phyloP scores from a whole-genome alignment of 2,888 invertebrate species.

The Troides oblongomaculatus region DNA sequence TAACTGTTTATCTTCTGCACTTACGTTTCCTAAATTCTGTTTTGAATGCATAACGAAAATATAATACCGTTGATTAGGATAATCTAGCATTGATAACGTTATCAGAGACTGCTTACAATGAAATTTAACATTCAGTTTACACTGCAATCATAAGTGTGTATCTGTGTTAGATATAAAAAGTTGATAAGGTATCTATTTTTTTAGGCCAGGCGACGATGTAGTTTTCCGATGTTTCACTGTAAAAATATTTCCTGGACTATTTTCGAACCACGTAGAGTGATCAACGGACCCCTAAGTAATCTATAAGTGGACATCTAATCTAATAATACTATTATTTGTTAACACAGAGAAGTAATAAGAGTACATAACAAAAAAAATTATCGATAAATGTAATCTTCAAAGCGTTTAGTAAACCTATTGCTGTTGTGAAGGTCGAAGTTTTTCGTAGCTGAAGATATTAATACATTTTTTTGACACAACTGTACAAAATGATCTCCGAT shows the following conservation, averaged over 20 bases:
- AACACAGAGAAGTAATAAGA: background rate
- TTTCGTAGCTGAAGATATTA: background rate
- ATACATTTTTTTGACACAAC: background rate
- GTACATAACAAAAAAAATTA: background rate
- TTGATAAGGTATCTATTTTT: background rate
- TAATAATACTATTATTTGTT: background rate
- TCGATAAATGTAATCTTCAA: background rate
- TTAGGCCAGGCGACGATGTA: background rate
- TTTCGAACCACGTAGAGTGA: background rate
- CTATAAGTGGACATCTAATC: background rate
- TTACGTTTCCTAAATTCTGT: background rate
- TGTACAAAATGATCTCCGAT: background rate
- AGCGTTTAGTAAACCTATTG: background rate
- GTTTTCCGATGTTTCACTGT: background rate
- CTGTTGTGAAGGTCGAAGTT: background rate
- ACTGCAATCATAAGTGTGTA: background rate
- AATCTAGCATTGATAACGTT: slow-evolving; percentile 6
- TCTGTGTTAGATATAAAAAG: background rate
- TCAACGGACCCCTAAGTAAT: background rate
- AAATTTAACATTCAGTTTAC: background rate
- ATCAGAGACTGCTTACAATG: slow-evolving; percentile 1
- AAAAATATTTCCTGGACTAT: background rate
- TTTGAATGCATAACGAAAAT: slow-evolving; percentile 3
- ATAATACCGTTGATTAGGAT: background rate
- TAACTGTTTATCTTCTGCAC: background rate